Conservation (phyloP, 2,113 vertebrate species). For the Eulemur macaco region DNA sequence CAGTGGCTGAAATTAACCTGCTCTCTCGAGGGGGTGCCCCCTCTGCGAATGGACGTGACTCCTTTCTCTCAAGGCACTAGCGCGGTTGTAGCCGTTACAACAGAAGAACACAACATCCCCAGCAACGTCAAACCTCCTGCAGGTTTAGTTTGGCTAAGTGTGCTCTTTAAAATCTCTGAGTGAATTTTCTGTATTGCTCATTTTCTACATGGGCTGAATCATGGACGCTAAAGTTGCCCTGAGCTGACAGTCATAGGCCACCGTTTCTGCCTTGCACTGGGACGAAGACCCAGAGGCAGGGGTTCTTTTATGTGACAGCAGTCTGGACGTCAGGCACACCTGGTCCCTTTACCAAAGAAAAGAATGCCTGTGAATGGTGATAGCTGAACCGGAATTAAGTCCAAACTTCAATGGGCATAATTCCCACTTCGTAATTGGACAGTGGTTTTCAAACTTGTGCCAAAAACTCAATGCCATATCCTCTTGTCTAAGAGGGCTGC, state of each 20-base stretch:
- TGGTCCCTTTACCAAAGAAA: background rate
- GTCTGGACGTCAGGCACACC: background rate
- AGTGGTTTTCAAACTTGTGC: background rate
- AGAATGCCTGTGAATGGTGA: background rate
- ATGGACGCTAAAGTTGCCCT: background rate
- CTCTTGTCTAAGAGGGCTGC: background rate
- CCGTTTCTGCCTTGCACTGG: background rate
- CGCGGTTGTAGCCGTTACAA: background rate
- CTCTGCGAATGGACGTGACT: background rate
- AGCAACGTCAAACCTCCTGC: background rate
- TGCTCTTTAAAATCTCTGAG: background rate
- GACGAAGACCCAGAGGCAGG: background rate
- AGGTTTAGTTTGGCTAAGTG: background rate
- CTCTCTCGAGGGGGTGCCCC: background rate
- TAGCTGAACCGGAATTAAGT: background rate
- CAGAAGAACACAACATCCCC: background rate
- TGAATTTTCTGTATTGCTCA: background rate
- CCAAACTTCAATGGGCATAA: background rate
- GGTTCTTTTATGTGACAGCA: background rate
- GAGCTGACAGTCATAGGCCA: background rate
- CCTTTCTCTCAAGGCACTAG: background rate
- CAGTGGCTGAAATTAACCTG: constrained; percentile 73
- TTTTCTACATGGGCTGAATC: background rate
- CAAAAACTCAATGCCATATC: background rate
- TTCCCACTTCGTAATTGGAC: background rate